Base-by-base conservation (phyloP, 2,797 vertebrate genomes). In the Pampus argenteus region DNA sequence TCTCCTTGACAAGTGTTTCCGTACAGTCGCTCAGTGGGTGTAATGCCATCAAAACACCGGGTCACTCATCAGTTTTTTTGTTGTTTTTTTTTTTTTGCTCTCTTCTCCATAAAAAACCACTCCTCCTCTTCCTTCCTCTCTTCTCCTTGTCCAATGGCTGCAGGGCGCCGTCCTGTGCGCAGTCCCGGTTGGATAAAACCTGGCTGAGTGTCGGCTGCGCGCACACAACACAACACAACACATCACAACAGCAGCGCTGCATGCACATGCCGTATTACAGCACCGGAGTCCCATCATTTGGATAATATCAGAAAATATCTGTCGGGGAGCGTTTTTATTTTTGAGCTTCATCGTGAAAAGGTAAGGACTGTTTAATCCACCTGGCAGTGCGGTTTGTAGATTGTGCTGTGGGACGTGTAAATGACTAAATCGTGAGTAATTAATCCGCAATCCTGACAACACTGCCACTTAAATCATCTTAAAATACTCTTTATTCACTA, bases 171-270 rank as follows among this genome's bases (percentile, higher is more conserved):
- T 79, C 79, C 80, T 67, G 71, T 26, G 85, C 82, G 71, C 87
- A 81, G 82, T 74, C 77, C 82, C 88, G 72, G 85, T 87, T 88
- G 85, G 85, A 95, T 94, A 94, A 94, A 95, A 89, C 82, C 88
- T 69, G 78, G 49, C 72, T 42, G 65, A 63, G 72, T 18, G 72
- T 75, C 47, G 71, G 83, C 85, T 72, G 81, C 85, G 38, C 87
- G 68, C 89, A 82, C 74, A 81, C 78, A 76, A 71, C 60, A 58
- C 79, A 51, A 4, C 34, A 60, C 23, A 23, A 71, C 60, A 58
- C 79, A 51, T 3, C 34, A 60, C 23, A 23, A 45, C 40, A 54
- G 34, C 36, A 20, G 31, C 45, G 29, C 60, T 22, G 65, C 48
- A 57, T 51, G 23, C 65, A 14, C 67, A 8, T 1, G 38, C 56